phyloP scores from a whole-genome alignment of 2,113 vertebrate species.

The Pyxicephalus adspersus region DNA sequence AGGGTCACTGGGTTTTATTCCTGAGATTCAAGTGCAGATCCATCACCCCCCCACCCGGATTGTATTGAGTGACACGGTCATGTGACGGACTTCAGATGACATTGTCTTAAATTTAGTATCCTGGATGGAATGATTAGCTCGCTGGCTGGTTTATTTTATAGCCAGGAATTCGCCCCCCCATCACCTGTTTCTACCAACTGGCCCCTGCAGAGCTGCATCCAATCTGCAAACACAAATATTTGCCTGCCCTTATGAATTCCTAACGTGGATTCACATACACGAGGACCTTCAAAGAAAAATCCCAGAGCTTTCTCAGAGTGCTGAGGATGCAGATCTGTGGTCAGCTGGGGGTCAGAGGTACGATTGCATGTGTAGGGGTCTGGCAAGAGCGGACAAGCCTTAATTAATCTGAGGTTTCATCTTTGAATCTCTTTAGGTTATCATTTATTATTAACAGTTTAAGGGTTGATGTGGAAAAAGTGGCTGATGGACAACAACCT shows the following conservation, averaged over 20 bases:
- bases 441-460: neutral
- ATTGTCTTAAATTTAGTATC: constrained; percentile 9
- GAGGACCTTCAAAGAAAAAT: neutral
- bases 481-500: no score
- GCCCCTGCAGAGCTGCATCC: neutral
- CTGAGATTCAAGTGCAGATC: constrained; percentile 5
- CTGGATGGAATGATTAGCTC: neutral
- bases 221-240: constrained; percentile 8
- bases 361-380: neutral
- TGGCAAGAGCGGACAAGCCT: neutral
- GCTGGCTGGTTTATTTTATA: neutral
- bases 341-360: neutral
- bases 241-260: constrained; percentile 4
- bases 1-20: neutral
- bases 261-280: neutral
- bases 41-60: neutral
- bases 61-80: neutral
- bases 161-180: neutral
- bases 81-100: neutral
- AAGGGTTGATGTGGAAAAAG: no score
- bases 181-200: constrained; percentile 31
- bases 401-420: neutral
- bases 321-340: neutral
- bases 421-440: neutral
- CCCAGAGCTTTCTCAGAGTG: neutral